phyloP scores from a whole-genome alignment of 2,888 invertebrate species.

The Resseliella maxima region DNA sequence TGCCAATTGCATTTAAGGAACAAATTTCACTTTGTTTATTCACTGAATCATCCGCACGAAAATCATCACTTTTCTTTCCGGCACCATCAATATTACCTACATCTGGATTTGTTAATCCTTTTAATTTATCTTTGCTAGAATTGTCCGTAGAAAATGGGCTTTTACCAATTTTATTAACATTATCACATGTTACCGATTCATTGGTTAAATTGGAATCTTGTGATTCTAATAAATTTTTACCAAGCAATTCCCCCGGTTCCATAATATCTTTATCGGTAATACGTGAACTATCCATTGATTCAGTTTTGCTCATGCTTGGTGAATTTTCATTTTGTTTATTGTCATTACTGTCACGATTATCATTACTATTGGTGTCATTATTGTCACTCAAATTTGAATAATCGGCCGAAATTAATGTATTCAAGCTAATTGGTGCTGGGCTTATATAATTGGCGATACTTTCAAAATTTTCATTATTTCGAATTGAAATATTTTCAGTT shows the following conservation, averaged over 20 bases:
- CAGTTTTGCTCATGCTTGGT: not conserved
- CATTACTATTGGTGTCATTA: conserved; percentile 31
- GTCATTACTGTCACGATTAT: conserved; percentile 27
- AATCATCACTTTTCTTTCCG: not conserved
- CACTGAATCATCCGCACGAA: not conserved
- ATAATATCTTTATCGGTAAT: conserved; percentile 40
- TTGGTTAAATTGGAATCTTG: conserved; percentile 26
- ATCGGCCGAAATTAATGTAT: conserved; percentile 32
- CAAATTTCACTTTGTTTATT: not conserved
- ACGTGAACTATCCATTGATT: not conserved
- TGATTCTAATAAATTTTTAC: not conserved
- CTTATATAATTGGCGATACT: conserved; percentile 50
- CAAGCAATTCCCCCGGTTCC: not conserved
- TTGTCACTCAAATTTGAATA: conserved; percentile 45
- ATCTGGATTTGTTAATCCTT: not conserved
- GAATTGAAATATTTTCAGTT: conserved; percentile 25
- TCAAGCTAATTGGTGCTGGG: conserved; percentile 1
- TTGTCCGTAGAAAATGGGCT: conserved; percentile 8
- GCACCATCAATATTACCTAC: not conserved
- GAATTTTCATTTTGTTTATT: conserved; percentile 27
- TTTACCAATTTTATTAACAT: not conserved
- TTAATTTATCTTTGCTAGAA: not conserved
- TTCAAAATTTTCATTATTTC: conserved; percentile 42
- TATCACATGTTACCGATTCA: not conserved
- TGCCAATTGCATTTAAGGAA: not conserved